Evolutionary conservation across 35 echinoderm and acorn worm genomes (phyloP), one percentile per base, ranked within the genome.

Genomic region (Apostichopus japonicus): DNA sequence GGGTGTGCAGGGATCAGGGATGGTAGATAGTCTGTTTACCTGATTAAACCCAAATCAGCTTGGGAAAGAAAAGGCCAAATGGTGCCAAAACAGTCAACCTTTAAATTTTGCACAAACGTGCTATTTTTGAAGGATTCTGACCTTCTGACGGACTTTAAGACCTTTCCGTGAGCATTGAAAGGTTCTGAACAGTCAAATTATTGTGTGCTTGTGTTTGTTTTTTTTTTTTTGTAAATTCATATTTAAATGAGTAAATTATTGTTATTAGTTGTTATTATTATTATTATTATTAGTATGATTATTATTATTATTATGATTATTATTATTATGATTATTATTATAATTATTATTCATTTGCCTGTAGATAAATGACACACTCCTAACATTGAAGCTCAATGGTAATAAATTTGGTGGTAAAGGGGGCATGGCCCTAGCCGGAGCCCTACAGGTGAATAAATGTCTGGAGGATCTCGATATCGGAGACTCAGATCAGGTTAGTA

Each of bases 361-460:
- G 1, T 51, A 98, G 97, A 80, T 96, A 55, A 98, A 98, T 84
- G 95, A 95, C 76, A 98, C 95, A 17, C 79, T 98, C 7, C 27
- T 93, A 16, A 92, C 93, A 2, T 79, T 98, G 52, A 93, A 92
- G 77, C 78, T 98, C 14, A 98, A 96, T 93, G 97, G 97, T n/a
- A 98, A 98, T 54, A 98, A 98, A 65, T 96, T 98, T 79, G 97
- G 93, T 10, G 94, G 93, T 54, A 94, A 93, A 22, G 97, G 95
- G 80, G 97, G 97, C 16, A 98, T 98, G 97, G 89, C 80, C 14
- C 76, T 98, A 7, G 97, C 97, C 6, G 97, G 94, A 25, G 88
- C 87, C 6, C 82, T 98, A 21, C 97, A 98, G 87, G 97, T 98
- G 33, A 98, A 98, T 94, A 98, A 91, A 22, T 79, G 91, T 19